Conservation (phyloP, 2,888 invertebrate species). For the Scaptomyza parva region DNA sequence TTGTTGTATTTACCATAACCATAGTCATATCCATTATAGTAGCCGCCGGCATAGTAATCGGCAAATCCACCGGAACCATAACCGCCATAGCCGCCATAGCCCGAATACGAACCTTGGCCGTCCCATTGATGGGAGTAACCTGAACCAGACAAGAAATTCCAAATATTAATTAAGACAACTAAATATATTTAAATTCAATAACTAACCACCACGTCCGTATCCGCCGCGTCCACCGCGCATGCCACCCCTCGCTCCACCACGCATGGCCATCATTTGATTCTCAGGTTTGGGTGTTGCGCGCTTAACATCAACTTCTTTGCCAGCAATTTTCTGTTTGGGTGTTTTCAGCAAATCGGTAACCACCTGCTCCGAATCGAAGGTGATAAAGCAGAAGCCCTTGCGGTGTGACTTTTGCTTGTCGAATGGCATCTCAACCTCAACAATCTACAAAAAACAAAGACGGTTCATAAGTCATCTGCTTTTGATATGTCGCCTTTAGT, state of each 20-base stretch:
- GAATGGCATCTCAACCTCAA: slow-evolving; percentile 98
- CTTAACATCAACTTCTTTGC: slow-evolving; percentile 98
- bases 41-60: slow-evolving; percentile 89
- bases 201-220: slow-evolving; percentile 81
- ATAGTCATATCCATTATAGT: slow-evolving; percentile 88
- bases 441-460: slow-evolving; percentile 88
- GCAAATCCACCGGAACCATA: slow-evolving; percentile 88
- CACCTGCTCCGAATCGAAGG: slow-evolving; percentile 97
- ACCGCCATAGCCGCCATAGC: slow-evolving; percentile 89
- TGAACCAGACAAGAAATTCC: slow-evolving; percentile 24
- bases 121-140: slow-evolving; percentile 85
- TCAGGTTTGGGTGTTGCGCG: slow-evolving; percentile 97
- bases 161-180: slow-evolving; percentile 20
- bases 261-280: slow-evolving; percentile 87
- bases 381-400: slow-evolving; percentile 98
- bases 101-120: slow-evolving; percentile 88
- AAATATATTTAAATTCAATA: neutral
- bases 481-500: neutral
- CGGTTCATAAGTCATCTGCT: neutral
- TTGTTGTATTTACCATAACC: slow-evolving; percentile 86
- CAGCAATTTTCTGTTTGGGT: slow-evolving; percentile 96
- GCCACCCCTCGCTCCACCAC: slow-evolving; percentile 88
- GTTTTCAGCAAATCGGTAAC: slow-evolving; percentile 96
- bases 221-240: slow-evolving; percentile 89
- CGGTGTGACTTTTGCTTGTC: slow-evolving; percentile 98